These are phyloP conservation scores for Heterodera schachtii DNA, from an alignment of 1,140 invertebrate species.

Conservation along the genomic window DNA sequence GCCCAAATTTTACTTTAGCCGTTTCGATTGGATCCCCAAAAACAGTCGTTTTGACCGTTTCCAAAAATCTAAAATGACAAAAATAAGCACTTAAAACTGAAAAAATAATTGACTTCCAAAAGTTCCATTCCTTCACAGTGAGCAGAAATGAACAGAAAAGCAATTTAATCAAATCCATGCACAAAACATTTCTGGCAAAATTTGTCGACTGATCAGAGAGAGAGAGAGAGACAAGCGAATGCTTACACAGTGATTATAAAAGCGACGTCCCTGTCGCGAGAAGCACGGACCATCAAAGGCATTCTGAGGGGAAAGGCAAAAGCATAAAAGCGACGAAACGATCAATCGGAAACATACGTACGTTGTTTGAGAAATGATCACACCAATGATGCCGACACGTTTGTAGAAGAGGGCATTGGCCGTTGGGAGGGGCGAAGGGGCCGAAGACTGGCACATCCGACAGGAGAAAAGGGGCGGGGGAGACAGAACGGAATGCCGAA, in stretches of 20 bases:
- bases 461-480: neutral
- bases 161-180: conserved; percentile 56
- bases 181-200: conserved; percentile 42
- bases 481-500: neutral
- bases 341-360: neutral
- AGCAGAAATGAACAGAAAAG: conserved; percentile 46
- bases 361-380: conserved; percentile 49
- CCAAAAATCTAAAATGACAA: conserved; percentile 37
- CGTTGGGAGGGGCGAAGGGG: neutral
- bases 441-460: neutral
- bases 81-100: conserved; percentile 25
- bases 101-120: conserved; percentile 31
- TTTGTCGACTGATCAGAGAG: neutral
- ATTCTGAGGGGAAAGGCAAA: conserved; percentile 36
- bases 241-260: conserved; percentile 50
- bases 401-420: conserved; percentile 39
- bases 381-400: conserved; percentile 46
- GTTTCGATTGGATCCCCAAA: conserved; percentile 48
- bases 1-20: conserved; percentile 33
- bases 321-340: conserved; percentile 3
- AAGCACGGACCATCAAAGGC: conserved; percentile 52
- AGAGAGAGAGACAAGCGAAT: neutral
- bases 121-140: conserved; percentile 36
- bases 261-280: conserved; percentile 44
- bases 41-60: conserved; percentile 32